Base-by-base conservation (phyloP, 2,797 vertebrate genomes). In the Falco cherrug region DNA sequence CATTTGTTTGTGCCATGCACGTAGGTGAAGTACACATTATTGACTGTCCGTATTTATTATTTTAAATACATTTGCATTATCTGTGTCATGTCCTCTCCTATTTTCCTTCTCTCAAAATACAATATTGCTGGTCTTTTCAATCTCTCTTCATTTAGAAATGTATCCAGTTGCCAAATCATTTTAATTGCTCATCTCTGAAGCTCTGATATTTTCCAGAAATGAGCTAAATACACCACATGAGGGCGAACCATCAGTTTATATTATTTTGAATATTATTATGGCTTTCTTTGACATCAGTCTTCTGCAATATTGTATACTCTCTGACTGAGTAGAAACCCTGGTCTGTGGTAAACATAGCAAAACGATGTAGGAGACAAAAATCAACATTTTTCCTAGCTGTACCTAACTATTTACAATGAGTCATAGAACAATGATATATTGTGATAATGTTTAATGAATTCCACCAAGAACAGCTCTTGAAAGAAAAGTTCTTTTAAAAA, bases 171-270 rank as follows among this genome's bases (percentile, higher is more conserved):
- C 54, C 70, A 88, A 24, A 71, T 69, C 3, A 68, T 51, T 85
- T 89, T 71, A 77, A 68, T 90, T 88, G 51, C 63, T 63, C 24
- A 53, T 88, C 59, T 78, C 85, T 90, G 76, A 87, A 79, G 33
- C 47, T 80, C 73, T 63, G 10, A 29, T 95, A 0, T 86, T 94
- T 90, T 89, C 85, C 90, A 82, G 91, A 96, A 94, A 75, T 94
- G 83, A 94, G 50, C 87, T 86, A 74, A 91, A 91, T 86, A 18
- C 63, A 95, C 96, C 95, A 94, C 94, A 95, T 95, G 96, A 96
- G 93, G 96, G 95, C 90, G 77, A 96, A 89, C 94, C 91, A 93
- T 87, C 4, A 1, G 82, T 96, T 96, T 87, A 60, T 87, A 89
- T 69, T 88, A 88, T 89, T 91, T 94, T 76, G 10, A 70, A 60